Conservation (phyloP, 2,888 invertebrate species). For the Keiferia lycopersicella region DNA sequence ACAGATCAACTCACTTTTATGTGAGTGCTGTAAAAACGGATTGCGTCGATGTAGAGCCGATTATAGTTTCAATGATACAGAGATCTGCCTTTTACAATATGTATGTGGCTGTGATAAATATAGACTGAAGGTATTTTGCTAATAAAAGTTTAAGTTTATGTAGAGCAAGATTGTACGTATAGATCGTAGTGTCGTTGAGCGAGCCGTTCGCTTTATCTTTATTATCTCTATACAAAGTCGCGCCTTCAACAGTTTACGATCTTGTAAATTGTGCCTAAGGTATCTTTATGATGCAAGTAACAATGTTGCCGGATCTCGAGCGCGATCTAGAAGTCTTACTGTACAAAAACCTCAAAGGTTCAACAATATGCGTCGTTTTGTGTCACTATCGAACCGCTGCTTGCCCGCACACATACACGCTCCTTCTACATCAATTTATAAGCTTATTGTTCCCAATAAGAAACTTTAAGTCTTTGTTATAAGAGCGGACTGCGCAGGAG, state of each 20-base stretch:
- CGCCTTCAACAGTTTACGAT: constrained; percentile 13
- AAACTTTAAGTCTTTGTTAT: constrained; percentile 34
- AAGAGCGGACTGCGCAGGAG: constrained; percentile 38
- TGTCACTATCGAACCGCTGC: constrained; percentile 46
- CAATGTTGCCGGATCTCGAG: not conserved
- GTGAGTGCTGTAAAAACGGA: not conserved
- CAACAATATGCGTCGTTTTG: constrained; percentile 63
- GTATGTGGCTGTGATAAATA: not conserved
- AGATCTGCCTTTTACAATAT: not conserved
- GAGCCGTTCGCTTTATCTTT: not conserved
- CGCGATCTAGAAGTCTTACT: constrained; percentile 1
- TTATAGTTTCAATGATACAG: not conserved
- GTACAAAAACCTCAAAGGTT: constrained; percentile 34
- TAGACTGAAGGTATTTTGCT: not conserved
- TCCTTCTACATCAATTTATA: constrained; percentile 26
- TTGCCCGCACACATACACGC: constrained; percentile 52
- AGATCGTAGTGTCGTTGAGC: not conserved
- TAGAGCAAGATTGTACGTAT: constrained; percentile 15
- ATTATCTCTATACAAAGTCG: constrained; percentile 11
- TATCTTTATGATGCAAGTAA: constrained; percentile 14
- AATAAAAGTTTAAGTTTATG: constrained; percentile 7
- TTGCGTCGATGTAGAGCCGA: constrained; percentile 1
- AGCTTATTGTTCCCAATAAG: constrained; percentile 5
- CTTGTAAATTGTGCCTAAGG: constrained; percentile 16
- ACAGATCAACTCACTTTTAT: not conserved